A percentile compares a stretch with the other conserved stretches of the same genome.
Evolutionary conservation across 2,113 vertebrate genomes (phyloP).

Genomic region (Chlorocebus sabaeus): DNA sequence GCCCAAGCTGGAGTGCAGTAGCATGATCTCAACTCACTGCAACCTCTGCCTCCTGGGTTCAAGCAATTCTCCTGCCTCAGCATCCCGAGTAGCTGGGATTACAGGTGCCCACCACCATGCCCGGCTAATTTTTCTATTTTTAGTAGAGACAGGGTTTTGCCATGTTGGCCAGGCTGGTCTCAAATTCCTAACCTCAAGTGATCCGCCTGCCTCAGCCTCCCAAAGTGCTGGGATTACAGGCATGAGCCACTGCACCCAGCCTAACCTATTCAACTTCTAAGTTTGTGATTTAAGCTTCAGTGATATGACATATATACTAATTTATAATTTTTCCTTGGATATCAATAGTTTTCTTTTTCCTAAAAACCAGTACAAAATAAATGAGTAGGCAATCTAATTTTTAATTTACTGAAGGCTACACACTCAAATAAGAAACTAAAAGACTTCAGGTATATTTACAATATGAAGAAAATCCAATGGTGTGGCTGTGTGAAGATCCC

Average conservation of each 20-base stretch:
- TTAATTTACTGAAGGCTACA: neutral
- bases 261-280: neutral
- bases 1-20: too few relatives aligned
- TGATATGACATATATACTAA: constrained; percentile 9
- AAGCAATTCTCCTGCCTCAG: too few relatives aligned
- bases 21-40: too few relatives aligned
- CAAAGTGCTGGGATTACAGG: too few relatives aligned
- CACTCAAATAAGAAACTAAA: neutral
- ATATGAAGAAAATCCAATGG: constrained; percentile 98
- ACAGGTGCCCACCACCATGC: too few relatives aligned
- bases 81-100: too few relatives aligned
- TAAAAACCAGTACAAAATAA: constrained; percentile 41
- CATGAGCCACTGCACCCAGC: neutral
- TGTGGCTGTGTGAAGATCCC: constrained; percentile 96
- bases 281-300: neutral
- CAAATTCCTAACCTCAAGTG: too few relatives aligned
- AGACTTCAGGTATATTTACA: constrained; percentile 81
- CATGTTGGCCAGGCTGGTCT: too few relatives aligned
- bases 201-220: too few relatives aligned
- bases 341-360: constrained; percentile 26
- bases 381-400: neutral
- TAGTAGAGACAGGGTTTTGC: too few relatives aligned
- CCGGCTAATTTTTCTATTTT: too few relatives aligned
- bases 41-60: too few relatives aligned
- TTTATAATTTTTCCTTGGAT: constrained; percentile 2